Conservation (phyloP, 2,113 vertebrate genomes). For the Pedionomus torquatus region DNA sequence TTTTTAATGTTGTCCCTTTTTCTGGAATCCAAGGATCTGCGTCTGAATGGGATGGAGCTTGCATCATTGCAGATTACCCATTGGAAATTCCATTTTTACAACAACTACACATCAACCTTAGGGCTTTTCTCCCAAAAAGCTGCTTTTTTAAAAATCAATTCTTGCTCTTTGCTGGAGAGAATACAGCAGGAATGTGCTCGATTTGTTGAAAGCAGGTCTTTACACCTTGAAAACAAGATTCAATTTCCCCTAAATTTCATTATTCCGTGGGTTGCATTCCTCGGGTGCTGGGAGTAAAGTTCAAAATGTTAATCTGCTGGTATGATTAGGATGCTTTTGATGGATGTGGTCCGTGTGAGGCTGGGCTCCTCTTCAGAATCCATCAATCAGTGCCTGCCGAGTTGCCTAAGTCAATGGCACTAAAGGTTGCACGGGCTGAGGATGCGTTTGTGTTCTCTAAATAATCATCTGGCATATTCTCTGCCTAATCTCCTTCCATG, state of each 20-base stretch:
- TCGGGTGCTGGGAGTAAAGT: neutral
- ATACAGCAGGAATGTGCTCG: neutral
- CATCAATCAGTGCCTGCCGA: neutral
- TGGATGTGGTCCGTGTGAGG: neutral
- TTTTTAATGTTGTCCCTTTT: neutral
- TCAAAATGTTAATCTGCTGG: slow-evolving; percentile 21
- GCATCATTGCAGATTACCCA: neutral
- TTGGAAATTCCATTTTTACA: neutral
- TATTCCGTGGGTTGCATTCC: neutral
- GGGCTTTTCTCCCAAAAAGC: neutral
- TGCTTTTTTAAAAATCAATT: neutral
- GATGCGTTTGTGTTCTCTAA: neutral
- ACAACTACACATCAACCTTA: neutral
- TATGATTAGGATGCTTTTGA: neutral
- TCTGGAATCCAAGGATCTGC: neutral
- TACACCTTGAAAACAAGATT: neutral
- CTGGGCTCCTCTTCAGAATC: neutral
- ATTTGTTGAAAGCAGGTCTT: neutral
- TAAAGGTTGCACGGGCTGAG: neutral
- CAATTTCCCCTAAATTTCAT: neutral
- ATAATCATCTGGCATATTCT: neutral
- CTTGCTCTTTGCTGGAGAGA: neutral
- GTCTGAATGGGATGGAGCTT: neutral
- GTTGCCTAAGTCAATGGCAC: neutral
- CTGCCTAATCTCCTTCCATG: neutral